phyloP scores from a whole-genome alignment of 2,888 invertebrate species.

The Conops quadrifasciatus region DNA sequence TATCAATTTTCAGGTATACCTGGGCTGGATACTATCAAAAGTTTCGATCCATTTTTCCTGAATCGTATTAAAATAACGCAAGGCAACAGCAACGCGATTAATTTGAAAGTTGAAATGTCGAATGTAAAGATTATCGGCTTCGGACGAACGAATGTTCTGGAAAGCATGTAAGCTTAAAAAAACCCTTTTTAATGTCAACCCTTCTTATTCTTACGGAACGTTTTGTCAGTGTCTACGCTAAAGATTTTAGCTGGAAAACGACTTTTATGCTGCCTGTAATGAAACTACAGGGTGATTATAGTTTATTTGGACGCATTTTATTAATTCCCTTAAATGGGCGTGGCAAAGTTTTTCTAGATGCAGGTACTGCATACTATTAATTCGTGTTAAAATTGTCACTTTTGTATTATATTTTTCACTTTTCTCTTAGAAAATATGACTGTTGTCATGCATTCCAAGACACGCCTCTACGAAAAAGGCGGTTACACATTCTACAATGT shows the following conservation, averaged over 20 bases:
- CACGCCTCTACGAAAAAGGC: conserved; percentile 72
- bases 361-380: conserved; percentile 66
- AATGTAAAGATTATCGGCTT: conserved; percentile 76
- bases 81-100: conserved; percentile 76
- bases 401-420: conserved; percentile 2
- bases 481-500: conserved; percentile 76
- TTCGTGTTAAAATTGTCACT: background rate
- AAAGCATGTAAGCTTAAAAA: conserved; percentile 74
- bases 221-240: conserved; percentile 70
- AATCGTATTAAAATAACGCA: conserved; percentile 75
- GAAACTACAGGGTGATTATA: conserved; percentile 75
- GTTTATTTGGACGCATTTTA: conserved; percentile 74
- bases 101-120: conserved; percentile 76
- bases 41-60: conserved; percentile 75
- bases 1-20: conserved; percentile 55
- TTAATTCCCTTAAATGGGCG: conserved; percentile 75
- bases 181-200: too few relatives aligned
- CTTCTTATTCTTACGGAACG: too few relatives aligned
- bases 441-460: conserved; percentile 73
- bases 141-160: conserved; percentile 71
- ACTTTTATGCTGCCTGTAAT: conserved; percentile 73
- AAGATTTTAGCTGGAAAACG: conserved; percentile 76
- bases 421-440: conserved; percentile 70
- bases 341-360: conserved; percentile 77
- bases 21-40: conserved; percentile 67